Evolutionary conservation across 2,888 invertebrate species (phyloP).

Genomic region (Aphelenchoides bicaudatus): DNA sequence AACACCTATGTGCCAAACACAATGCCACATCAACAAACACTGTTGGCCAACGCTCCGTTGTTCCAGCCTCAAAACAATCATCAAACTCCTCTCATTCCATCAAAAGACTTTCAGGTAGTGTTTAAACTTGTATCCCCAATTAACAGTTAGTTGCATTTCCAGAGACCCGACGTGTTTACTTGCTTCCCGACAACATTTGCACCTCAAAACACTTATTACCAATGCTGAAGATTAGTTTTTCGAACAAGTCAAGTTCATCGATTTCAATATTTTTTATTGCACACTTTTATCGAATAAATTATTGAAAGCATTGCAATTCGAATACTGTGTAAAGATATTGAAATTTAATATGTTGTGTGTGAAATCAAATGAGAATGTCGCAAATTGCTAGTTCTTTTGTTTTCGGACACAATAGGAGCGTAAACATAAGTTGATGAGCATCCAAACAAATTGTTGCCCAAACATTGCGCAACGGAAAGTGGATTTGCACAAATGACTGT

Average conservation of each 20-base stretch:
- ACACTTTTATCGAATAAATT: not conserved
- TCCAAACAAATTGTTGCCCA: not conserved
- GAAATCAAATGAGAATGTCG: not conserved
- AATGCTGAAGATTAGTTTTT: not conserved
- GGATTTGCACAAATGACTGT: constrained; percentile 5
- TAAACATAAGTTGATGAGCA: too few relatives aligned
- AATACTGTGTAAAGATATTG: constrained; percentile 1
- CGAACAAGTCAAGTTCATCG: constrained; percentile 7
- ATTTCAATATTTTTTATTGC: not conserved
- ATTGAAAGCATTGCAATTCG: not conserved
- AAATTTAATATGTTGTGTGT: not conserved
- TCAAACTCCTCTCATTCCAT: not conserved
- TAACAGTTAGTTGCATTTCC: not conserved
- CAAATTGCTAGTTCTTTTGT: constrained; percentile 10
- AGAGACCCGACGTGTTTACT: too few relatives aligned
- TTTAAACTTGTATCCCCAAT: not conserved
- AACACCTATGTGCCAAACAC: not conserved
- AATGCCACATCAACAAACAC: not conserved
- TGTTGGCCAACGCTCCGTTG: constrained; percentile 3
- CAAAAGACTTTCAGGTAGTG: constrained; percentile 4
- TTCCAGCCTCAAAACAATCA: not conserved
- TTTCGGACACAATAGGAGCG: too few relatives aligned
- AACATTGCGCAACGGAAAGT: constrained; percentile 9
- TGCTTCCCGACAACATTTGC: too few relatives aligned
- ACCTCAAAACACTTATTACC: too few relatives aligned